Evolutionary conservation across 2,797 vertebrate species (phyloP), one percentile per base, ranked within the genome.

Genomic region (Gallirallus australis): DNA sequence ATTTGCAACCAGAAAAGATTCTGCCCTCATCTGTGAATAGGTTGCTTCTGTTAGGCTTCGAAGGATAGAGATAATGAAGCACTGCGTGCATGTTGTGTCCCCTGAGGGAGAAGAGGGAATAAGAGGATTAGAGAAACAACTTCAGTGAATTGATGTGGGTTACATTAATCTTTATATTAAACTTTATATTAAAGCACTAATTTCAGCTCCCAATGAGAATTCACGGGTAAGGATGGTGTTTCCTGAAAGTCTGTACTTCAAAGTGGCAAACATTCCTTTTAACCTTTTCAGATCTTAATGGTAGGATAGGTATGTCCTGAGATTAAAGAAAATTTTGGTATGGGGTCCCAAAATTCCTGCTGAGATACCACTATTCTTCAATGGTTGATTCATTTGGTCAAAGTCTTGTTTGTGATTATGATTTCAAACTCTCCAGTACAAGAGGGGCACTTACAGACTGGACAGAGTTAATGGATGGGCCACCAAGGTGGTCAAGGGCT

Each of bases 51-150:
- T 93, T 88, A 82, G 93, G 37, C 48, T 82, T 77, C 59, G 61
- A 91, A 92, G 53, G 82, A 82, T 40, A 79, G 73, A 78, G 80
- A 88, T 86, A 90, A 95, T 83, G 50, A 86, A 82, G 33, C 70
- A 53, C 59, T 88, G 47, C 0, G 0, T 57, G 54, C 68, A 50
- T 53, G 42, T 81, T 76, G 8, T 56, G 54, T 94, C 50, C 61
- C 56, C 76, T 66, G 52, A 86, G 85, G 80, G 64, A 90, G 65
- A 68, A 86, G 14, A 21, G 11, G n/a, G n/a, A 10, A 1, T 86
- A 95, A 96, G 82, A 94, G 72, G 65, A 94, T 96, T 91, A 95
- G 52, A 82, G 63, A 84, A 91, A 84, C 28, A 72, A 27, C 56
- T 84, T 72, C 68, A 82, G 52, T 60, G 63, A 88, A 59, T 12